Evolutionary conservation across 2,888 invertebrate genomes (phyloP).

Genomic region (Cheilosia pagana): DNA sequence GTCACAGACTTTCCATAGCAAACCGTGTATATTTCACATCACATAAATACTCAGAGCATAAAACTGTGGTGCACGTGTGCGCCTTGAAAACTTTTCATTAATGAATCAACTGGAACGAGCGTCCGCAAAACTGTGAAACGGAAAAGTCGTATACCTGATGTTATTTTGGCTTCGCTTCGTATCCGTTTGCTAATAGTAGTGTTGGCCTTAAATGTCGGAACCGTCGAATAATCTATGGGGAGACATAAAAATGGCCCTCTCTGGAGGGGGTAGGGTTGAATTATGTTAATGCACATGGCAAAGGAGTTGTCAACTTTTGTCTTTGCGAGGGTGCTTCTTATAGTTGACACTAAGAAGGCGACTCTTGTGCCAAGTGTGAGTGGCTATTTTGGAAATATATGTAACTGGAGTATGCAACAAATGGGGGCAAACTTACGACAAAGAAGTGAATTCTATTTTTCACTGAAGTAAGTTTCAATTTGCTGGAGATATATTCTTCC

Average conservation of each 20-base stretch:
- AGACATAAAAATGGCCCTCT: slow-evolving; percentile 20
- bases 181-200: slow-evolving; percentile 40
- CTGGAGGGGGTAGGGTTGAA: not conserved
- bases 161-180: slow-evolving; percentile 30
- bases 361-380: not conserved
- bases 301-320: slow-evolving; percentile 2
- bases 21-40: not conserved
- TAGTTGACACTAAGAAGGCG: slow-evolving; percentile 7
- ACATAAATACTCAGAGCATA: not conserved
- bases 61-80: not conserved
- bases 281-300: slow-evolving; percentile 20
- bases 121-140: slow-evolving; percentile 21
- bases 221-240: slow-evolving; percentile 15
- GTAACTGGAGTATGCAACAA: slow-evolving; percentile 3
- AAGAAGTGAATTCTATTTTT: not conserved
- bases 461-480: not conserved
- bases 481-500: not conserved
- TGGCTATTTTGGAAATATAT: not conserved
- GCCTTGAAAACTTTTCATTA: slow-evolving; percentile 2
- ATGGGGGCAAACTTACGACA: not conserved
- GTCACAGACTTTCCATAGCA: not conserved
- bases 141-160: slow-evolving; percentile 44
- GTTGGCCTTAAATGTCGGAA: slow-evolving; percentile 34
- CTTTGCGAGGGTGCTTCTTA: not conserved
- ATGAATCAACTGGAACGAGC: slow-evolving; percentile 31